These are phyloP conservation scores for Mionectes olivaceus DNA, from an alignment of 2,797 vertebrate species.

Conservation along the genomic window DNA sequence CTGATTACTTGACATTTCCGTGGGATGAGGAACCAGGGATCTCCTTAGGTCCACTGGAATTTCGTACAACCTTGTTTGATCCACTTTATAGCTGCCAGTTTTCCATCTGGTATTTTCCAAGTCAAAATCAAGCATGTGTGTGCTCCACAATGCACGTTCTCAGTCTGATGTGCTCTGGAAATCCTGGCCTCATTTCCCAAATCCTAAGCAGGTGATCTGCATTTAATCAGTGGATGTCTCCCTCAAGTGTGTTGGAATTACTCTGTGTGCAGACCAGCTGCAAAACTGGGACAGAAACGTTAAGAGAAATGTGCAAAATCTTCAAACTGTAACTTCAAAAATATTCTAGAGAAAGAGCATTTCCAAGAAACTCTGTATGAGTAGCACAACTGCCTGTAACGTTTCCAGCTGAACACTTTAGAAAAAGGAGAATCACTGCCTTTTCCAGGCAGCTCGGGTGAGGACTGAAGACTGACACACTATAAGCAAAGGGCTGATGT, in stretches of 20 bases:
- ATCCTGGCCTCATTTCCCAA: conserved; percentile 30
- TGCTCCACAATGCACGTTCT: neutral
- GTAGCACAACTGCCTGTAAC: neutral
- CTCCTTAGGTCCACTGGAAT: neutral
- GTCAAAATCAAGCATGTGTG: neutral
- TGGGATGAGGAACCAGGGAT: neutral
- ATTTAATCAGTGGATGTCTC: neutral
- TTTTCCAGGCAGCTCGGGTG: neutral
- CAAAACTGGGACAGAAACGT: neutral
- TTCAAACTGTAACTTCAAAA: neutral
- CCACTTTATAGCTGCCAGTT: conserved; percentile 2
- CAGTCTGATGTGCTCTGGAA: neutral
- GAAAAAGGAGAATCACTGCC: neutral
- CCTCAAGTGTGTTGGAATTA: neutral
- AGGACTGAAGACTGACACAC: neutral
- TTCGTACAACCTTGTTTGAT: neutral
- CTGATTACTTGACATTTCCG: neutral
- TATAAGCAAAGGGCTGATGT: neutral
- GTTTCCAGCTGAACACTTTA: neutral
- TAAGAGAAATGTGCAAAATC: neutral
- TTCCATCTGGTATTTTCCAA: conserved; percentile 8
- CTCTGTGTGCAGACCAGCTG: neutral
- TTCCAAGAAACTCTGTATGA: neutral
- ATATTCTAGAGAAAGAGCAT: neutral
- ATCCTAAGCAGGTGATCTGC: conserved; percentile 4